Evolutionary conservation across 1,140 invertebrate species (phyloP), one percentile per base, ranked within the genome.

Genomic region (Acromyrmex echinatior): DNA sequence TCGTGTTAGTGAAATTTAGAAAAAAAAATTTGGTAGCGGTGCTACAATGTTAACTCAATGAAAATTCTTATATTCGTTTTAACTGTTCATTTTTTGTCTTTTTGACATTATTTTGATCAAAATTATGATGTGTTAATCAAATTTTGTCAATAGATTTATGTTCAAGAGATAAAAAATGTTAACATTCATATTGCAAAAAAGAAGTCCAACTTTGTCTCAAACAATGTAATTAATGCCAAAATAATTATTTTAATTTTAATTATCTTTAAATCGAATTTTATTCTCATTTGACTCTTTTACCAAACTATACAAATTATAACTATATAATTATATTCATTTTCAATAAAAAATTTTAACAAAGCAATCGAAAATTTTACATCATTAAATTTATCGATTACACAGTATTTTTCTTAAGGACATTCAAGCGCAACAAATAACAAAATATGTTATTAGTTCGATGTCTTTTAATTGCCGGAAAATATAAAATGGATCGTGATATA

Each of bases 401-500:
- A 51, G 14, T 21, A 51, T 81, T 1, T 58, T n/a, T 4, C 16
- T 81, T 71, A n/a, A 81, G 60, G 31, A 81, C 21, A 16, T 58
- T 49, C 21, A 21, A 25, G 16, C 14, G 12, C 7, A 35, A n/a
- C 21, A 25, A 45, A 45, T 18, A 51, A 9, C 18, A 21, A 73
- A 79, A 81, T 66, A 58, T 56, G 28, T 31, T 45, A 70, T 71
- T 62, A 66, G 21, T 14, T 21, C 21, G 58, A 35, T 31, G 35
- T 9, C 16, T 18, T 12, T 25, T 84, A 85, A 90, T 87, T 89
- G 86, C 74, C 58, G 58, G 71, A 73, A 65, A 81, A 85, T 65
- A 76, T 77, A 68, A 73, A 91, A 88, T 73, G 86, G 53, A 78
- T 88, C 39, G 80, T 73, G 88, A 90, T 90, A 90, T 90, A 90